Base-by-base conservation (phyloP, 2,888 invertebrate species). In the Tetranychus truncatus region DNA sequence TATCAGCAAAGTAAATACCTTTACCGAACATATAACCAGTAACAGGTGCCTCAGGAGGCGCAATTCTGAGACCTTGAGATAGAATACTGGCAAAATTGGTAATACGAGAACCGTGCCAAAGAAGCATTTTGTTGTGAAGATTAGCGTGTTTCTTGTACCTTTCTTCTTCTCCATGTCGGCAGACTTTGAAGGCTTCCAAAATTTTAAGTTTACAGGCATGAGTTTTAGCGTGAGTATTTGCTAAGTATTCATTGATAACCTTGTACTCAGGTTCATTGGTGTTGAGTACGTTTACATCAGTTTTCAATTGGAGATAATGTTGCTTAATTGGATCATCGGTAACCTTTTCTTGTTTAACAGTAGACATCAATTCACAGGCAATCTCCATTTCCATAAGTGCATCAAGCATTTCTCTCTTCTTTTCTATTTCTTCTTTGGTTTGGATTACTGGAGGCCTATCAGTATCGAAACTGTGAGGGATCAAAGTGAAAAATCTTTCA, bases 1-100 rank as follows among this genome's bases (percentile, higher is more conserved):
- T 69, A 69, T 69, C 69, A 9, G 69, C 69, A 69, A 69, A 69
- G n/a, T 69, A 69, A 34, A 69, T n/a, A 24, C 69, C 69, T n/a
- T 69, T 69, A 11, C 69, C 69, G n/a, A 69, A 69, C 69, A 69
- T 69, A 2, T 69, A 69, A 15, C 69, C 69, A 24, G 69, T 69
- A 69, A 34, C 20, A 11, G 69, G 69, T 24, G 69, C 69, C n/a
- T 69, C 69, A 18, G 69, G 69, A 18, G 69, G 69, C 11, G 69
- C 69, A 11, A 69, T 69, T 69, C 9, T 20, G 34, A 69, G 69
- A 69, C 69, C 69, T 34, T 69, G 69, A 69, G 69, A 69, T 34
- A 69, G n/a, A 11, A 69, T 69, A 11, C 69, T 34, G 69, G 69
- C 69, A n/a, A 24, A 69, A 69, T 69, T 69, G n/a, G 69, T 69